Base-by-base conservation (phyloP, 2,113 vertebrate species). In the Brienomyrus longianalis region DNA sequence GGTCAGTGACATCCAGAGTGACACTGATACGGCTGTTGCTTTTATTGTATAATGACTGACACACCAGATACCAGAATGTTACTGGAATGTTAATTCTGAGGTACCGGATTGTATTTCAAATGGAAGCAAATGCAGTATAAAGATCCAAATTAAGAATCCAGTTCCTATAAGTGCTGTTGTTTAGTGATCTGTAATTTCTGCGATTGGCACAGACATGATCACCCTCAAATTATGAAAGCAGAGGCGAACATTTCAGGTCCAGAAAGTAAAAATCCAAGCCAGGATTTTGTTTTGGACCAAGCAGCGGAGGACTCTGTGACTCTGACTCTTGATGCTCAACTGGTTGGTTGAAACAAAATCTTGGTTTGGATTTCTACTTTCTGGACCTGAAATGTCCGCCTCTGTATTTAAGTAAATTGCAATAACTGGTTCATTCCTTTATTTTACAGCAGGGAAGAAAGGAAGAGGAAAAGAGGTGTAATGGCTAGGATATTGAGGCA, bases 381-480 rank as follows among this genome's bases (percentile, higher is more conserved):
- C 5, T 56, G 19, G 54, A 21, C 54, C 54, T 21, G 54, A 56
- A 21, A 56, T 56, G 54, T 56, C 54, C 5, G 17, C 17, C 54
- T 56, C 54, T 21, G 54, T 80, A 17, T 27, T 70, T 31, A 70
- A 70, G 62, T 39, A 83, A 83, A 84, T 13, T 48, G 23, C 21
- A 84, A 48, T 47, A 48, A 48, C 86, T 54, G 21, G 1, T n/a
- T 27, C 45, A 23, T 86, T 8, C 35, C 91, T 86, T 93, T 88
- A 93, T 91, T 95, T 90, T 87, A 90, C 62, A 86, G 89, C 95
- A 97, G 97, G 96, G 91, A 97, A 96, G 92, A 98, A 97, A 92
- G 96, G 96, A 91, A 97, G 96, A 86, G 96, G 96, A 80, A 97
- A 97, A 92, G 96, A 97, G 89, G 92, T 92, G 87, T 92, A 92